These are phyloP conservation scores for Enteromius treurensis DNA, from an alignment of 2,797 vertebrate species.

Conservation along the genomic window DNA sequence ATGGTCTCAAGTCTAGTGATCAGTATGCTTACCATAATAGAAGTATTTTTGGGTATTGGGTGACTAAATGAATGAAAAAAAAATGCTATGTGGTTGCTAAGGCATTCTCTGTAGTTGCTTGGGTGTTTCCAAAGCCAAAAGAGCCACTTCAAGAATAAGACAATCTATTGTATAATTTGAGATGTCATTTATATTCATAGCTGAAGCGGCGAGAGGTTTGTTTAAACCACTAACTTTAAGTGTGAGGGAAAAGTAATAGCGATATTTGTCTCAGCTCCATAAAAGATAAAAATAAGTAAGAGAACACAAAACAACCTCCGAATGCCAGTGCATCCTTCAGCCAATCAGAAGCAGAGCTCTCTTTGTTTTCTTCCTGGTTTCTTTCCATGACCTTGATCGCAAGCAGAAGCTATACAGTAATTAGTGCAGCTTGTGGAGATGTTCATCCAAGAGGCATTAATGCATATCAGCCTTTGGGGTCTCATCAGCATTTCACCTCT, in stretches of 20 bases:
- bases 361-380: slow-evolving; percentile 5
- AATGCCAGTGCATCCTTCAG: not conserved
- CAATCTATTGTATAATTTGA: not conserved
- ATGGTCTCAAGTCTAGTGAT: not conserved
- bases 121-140: not conserved
- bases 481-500: slow-evolving; percentile 6
- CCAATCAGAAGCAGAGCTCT: slow-evolving; percentile 21
- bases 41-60: not conserved
- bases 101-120: not conserved
- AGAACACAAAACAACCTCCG: not conserved
- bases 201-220: not conserved
- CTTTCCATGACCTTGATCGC: slow-evolving; percentile 56
- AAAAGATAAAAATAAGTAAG: not conserved
- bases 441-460: slow-evolving; percentile 59
- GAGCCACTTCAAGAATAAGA: not conserved
- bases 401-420: slow-evolving; percentile 60
- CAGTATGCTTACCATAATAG: not conserved
- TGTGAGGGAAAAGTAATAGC: not conserved
- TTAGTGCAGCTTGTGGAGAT: slow-evolving; percentile 61
- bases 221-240: not conserved
- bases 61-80: not conserved
- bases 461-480: slow-evolving; percentile 40
- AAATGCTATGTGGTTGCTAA: not conserved
- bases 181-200: not conserved
- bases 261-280: slow-evolving; percentile 1